phyloP scores from a whole-genome alignment of 2,888 invertebrate species.

The Tetanocera ferruginea region DNA sequence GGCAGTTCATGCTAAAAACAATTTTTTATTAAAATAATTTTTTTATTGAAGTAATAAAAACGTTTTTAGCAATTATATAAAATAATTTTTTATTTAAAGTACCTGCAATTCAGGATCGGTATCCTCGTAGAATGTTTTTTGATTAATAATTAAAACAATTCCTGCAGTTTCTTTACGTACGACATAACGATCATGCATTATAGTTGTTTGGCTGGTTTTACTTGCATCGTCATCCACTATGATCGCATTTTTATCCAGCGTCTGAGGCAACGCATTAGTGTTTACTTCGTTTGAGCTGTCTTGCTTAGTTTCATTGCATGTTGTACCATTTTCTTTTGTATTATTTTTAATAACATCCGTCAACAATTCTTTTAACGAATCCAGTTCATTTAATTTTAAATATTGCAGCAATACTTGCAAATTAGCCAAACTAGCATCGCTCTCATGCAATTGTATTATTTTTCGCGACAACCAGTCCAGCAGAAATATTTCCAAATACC shows the following conservation, averaged over 20 bases:
- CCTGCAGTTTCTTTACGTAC: constrained; percentile 59
- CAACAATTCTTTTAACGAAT: constrained; percentile 54
- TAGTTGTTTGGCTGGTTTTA: neutral
- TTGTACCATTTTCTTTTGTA: constrained; percentile 15
- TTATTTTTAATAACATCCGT: constrained; percentile 54
- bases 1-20: constrained; percentile 56
- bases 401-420: constrained; percentile 59
- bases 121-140: constrained; percentile 58
- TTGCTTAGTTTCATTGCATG: constrained; percentile 11
- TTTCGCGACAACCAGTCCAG: constrained; percentile 63
- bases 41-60: neutral
- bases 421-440: constrained; percentile 53
- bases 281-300: constrained; percentile 32
- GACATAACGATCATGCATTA: constrained; percentile 48
- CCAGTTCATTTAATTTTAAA: constrained; percentile 61
- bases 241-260: constrained; percentile 15
- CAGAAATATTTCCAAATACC: constrained; percentile 63
- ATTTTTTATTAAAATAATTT: neutral
- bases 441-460: constrained; percentile 53
- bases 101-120: constrained; percentile 55
- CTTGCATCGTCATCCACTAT: neutral
- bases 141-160: constrained; percentile 65
- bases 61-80: neutral
- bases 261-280: neutral
- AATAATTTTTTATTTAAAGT: constrained; percentile 19